phyloP scores from a whole-genome alignment of 2,888 invertebrate genomes.

The Antheraea assamensis region DNA sequence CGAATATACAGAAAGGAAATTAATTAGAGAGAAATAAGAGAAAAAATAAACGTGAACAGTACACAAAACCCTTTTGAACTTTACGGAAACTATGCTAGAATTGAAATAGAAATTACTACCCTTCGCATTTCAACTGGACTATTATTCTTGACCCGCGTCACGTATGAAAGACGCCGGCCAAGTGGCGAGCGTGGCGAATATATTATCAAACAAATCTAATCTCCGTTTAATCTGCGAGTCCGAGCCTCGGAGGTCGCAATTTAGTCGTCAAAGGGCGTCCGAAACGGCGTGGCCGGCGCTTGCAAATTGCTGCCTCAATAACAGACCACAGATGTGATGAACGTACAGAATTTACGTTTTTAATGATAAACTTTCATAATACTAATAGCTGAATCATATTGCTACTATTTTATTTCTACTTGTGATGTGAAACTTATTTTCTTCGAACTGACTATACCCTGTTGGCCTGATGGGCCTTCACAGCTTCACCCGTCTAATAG shows the following conservation, averaged over 20 bases:
- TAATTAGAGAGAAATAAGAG: neutral
- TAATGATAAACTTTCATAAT: conserved; percentile 14
- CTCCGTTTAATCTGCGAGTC: conserved; percentile 51
- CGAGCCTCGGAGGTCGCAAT: conserved; percentile 45
- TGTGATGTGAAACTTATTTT: neutral
- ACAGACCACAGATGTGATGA: conserved; percentile 15
- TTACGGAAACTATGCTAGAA: conserved; percentile 11
- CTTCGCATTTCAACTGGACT: conserved; percentile 7
- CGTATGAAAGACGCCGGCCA: conserved; percentile 23
- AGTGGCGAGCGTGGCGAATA: conserved; percentile 35
- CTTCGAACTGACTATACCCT: too few relatives aligned
- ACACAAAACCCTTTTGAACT: conserved; percentile 1
- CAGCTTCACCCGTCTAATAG: too few relatives aligned
- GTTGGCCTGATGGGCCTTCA: too few relatives aligned
- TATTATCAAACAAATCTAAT: conserved; percentile 51
- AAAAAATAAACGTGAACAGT: conserved; percentile 1
- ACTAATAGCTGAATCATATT: neutral
- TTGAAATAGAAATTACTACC: conserved; percentile 6
- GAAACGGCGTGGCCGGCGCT: conserved; percentile 37
- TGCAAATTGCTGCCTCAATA: conserved; percentile 53
- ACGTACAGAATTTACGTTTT: conserved; percentile 11
- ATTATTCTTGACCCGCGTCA: conserved; percentile 12
- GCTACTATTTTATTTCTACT: neutral
- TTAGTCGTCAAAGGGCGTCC: conserved; percentile 59
- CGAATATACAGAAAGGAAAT: neutral